Evolutionary conservation across 2,113 vertebrate genomes (phyloP), one percentile per base, ranked within the genome.

Genomic region (Sciurus niger): DNA sequence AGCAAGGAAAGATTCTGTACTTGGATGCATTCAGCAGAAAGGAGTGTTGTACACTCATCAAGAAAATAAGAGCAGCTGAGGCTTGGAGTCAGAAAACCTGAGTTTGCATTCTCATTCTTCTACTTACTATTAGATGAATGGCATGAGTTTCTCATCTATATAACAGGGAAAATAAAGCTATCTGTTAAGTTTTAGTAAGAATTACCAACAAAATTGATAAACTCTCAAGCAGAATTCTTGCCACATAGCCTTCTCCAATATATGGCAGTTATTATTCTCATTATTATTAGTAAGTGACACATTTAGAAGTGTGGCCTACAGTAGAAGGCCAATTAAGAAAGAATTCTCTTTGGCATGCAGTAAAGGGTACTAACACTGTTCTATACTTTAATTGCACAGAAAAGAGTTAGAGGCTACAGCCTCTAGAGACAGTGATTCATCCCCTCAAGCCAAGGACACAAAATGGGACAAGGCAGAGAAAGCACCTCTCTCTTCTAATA

Each of bases 311-410:
- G 30, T 16, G 55, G 77, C 34, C 53, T 74, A 51, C 11, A 30
- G 83, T 5, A 87, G 77, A 60, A 74, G 84, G 63, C 94, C 93
- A 89, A 58, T 89, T 83, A 91, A 46, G 68, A 93, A 32, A 90
- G 37, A 93, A 90, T 93, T 95, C 84, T 90, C 70, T 73, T 60
- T 63, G 80, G 94, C 87, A 48, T 14, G 51, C 17, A 84, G 96
- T 70, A 72, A 48, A 92, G 8, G 43, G 68, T 24, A 58, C 48
- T 34, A 86, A 53, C 11, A 25, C 78, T 70, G 80, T 91, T 84
- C 78, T 91, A 11, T 4, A 90, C 85, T 95, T 92, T 76, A 92
- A 88, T n/a, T 94, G 88, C 34, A 87, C 16, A 73, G 80, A 68
- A 79, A 34, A 88, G 58, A 92, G 67, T 32, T 17, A 25, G 85